Evolutionary conservation across 2,797 vertebrate genomes (phyloP), one percentile per base, ranked within the genome.

Genomic region (Sebastes steindachneri): DNA sequence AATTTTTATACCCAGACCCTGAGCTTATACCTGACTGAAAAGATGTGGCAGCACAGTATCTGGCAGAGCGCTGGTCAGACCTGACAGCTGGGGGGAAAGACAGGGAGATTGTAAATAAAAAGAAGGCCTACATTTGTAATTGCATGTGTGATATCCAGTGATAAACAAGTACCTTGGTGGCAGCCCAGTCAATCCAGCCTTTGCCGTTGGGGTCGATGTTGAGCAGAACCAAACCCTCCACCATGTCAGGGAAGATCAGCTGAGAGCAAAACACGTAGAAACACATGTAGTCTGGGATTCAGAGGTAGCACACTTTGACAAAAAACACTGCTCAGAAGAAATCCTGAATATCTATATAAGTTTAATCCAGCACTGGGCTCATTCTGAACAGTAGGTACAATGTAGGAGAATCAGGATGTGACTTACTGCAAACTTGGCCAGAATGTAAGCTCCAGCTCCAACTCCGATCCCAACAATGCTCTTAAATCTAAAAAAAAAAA

Each of bases 131-230:
- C 9, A 17, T 31, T 6, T 1, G 8, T 21, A 2, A 31, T 19
- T 7, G 15, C 6, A 1, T 14, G 15, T 9, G 23, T 2, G 7
- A 1, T 11, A 4, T 2, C 7, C 3, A 19, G 57, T 41, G 7
- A 0, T 0, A 45, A 5, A 21, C 7, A 12, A 3, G 53, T 28
- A 98, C 97, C 97, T 99, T 99, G 64, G 96, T 94, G 74, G 98
- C 97, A 3, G 98, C 98, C 98, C 98, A 99, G 92, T 99, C 98
- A 2, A 99, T 99, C 98, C 98, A 99, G 85, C 98, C 98, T 85
- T 99, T 99, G 86, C 97, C 97, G 0, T 98, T 99, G 79, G 98
- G 98, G 90, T 99, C 97, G 0, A 99, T 98, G 93, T 99, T 99
- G 89, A 99, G 94, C 85, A 99, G 95, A 83, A 99, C 98, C 92